Evolutionary conservation across 53 echinoderm and acorn worm genomes (phyloP).

Genomic region (Stichopus horrens): DNA sequence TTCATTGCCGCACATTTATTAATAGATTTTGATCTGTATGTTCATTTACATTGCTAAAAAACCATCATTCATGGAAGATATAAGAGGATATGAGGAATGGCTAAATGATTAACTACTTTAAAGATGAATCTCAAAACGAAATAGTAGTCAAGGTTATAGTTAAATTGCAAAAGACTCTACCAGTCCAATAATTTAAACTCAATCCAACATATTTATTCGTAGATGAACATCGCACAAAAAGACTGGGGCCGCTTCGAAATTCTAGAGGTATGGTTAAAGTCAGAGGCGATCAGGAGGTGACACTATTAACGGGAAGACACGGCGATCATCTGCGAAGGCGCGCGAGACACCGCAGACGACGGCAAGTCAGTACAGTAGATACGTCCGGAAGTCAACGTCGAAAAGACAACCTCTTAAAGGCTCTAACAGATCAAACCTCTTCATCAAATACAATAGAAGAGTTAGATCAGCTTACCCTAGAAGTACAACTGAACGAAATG

Average conservation of each 20-base stretch:
- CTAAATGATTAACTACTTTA: too few species aligned
- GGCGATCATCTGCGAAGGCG: neutral
- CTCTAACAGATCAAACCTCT: constrained; percentile 5
- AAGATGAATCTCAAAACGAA: too few species aligned
- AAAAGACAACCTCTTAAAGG: neutral
- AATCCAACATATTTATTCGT: neutral
- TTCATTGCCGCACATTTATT: too few species aligned
- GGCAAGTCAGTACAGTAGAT: neutral
- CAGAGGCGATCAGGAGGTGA: neutral
- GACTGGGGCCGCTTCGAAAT: neutral
- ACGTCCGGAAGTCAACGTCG: neutral
- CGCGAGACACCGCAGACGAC: neutral
- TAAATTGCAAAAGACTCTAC: too few species aligned
- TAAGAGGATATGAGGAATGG: too few species aligned
- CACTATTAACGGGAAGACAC: neutral
- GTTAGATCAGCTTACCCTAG: neutral
- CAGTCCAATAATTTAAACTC: neutral
- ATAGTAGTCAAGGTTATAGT: too few species aligned
- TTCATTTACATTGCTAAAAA: too few species aligned
- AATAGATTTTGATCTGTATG: too few species aligned
- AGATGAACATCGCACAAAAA: neutral
- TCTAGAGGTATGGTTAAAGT: neutral
- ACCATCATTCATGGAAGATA: too few species aligned
- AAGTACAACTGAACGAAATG: neutral
- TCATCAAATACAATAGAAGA: neutral